Conservation (phyloP, 2,113 vertebrate species). For the Orycteropus afer region DNA sequence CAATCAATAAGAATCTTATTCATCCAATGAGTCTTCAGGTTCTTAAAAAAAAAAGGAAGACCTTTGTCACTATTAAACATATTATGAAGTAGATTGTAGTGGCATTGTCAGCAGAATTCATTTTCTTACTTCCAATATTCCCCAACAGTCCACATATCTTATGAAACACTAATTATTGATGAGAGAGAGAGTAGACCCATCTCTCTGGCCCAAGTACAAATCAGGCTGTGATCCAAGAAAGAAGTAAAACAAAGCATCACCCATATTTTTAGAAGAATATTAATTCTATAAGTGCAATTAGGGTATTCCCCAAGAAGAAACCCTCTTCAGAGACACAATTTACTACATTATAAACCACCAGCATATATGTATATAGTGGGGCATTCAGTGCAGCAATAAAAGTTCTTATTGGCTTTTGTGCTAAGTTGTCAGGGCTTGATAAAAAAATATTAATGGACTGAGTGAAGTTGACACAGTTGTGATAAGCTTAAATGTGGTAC, state of each 20-base stretch:
- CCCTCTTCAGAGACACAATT: not conserved
- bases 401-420: not conserved
- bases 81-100: not conserved
- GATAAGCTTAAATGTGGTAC: not conserved
- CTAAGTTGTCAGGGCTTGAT: not conserved
- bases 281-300: not conserved
- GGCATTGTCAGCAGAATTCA: fast-evolving
- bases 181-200: not conserved
- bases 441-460: not conserved
- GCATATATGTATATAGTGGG: not conserved
- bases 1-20: not conserved
- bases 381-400: not conserved
- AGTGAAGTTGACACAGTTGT: not conserved
- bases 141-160: not conserved
- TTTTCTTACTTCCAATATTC: not conserved
- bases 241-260: not conserved
- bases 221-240: not conserved
- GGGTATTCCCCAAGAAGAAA: not conserved
- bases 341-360: not conserved
- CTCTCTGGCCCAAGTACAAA: not conserved
- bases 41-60: not conserved
- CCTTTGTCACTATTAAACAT: not conserved
- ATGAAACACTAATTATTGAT: not conserved
- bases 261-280: not conserved
- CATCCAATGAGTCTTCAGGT: not conserved